Evolutionary conservation across 2,797 vertebrate species (phyloP).

Genomic region (Phalloptychus januarius): DNA sequence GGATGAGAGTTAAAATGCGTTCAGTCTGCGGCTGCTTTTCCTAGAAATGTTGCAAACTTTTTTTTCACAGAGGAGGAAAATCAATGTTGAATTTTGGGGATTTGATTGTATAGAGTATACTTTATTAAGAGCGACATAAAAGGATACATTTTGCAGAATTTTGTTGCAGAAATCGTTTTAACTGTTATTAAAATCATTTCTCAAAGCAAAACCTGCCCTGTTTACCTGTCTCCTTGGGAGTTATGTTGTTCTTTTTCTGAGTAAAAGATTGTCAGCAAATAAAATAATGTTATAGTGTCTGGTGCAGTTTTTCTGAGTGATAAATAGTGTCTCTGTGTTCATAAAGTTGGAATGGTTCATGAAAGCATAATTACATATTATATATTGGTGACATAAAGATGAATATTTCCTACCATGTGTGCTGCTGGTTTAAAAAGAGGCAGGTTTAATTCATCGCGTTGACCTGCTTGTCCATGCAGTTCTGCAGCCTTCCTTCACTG

Average conservation of each 20-base stretch:
- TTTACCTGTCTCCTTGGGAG: not conserved
- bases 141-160: not conserved
- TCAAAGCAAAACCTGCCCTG: not conserved
- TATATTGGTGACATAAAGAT: not conserved
- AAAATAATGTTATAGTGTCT: not conserved
- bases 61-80: constrained; percentile 35
- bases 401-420: not conserved
- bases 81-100: constrained; percentile 32
- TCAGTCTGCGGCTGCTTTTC: constrained; percentile 22
- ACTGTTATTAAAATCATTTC: not conserved
- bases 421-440: not conserved
- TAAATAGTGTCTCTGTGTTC: not conserved
- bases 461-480: not conserved
- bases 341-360: not conserved
- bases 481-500: not conserved
- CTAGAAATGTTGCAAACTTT: constrained; percentile 29
- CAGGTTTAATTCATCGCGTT: not conserved
- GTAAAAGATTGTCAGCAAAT: not conserved
- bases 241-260: not conserved
- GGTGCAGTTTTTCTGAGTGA: not conserved
- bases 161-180: not conserved
- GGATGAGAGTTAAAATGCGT: not conserved
- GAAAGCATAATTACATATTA: not conserved
- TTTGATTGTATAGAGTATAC: constrained; percentile 5
- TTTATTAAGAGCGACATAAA: not conserved